These are phyloP conservation scores for Nemotelus nigrinus DNA, from an alignment of 2,888 invertebrate genomes.

Conservation along the genomic window DNA sequence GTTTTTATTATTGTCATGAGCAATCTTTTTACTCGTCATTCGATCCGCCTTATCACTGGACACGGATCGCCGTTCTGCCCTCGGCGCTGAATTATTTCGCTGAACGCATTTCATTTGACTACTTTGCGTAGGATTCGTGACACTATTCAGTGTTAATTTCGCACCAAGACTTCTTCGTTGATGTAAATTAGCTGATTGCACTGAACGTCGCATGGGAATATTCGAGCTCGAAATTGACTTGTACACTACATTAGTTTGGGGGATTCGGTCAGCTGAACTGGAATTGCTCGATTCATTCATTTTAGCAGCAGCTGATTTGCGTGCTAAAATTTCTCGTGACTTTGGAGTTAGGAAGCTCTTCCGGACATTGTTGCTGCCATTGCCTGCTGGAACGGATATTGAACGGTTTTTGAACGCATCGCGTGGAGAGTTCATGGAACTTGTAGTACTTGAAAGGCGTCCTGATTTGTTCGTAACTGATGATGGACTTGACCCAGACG, in stretches of 20 bases:
- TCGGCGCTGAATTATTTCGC: constrained; percentile 26
- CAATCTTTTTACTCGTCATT: background rate
- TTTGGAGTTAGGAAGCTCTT: constrained; percentile 64
- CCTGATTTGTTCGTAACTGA: constrained; percentile 62
- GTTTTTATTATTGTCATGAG: constrained; percentile 32
- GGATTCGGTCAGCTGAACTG: constrained; percentile 59
- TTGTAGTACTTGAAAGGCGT: constrained; percentile 60
- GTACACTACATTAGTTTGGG: constrained; percentile 50
- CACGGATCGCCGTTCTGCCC: constrained; percentile 14
- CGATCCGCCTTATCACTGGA: constrained; percentile 24
- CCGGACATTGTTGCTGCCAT: constrained; percentile 48
- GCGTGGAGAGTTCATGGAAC: constrained; percentile 62
- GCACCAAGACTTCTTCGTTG: constrained; percentile 49
- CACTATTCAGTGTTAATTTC: constrained; percentile 43
- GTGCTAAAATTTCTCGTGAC: constrained; percentile 63
- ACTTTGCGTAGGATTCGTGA: constrained; percentile 45
- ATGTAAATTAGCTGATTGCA: constrained; percentile 50
- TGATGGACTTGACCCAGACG: constrained; percentile 62
- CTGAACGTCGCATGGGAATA: constrained; percentile 62
- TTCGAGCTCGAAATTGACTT: constrained; percentile 56
- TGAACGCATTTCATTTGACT: constrained; percentile 40
- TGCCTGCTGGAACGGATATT: constrained; percentile 60
- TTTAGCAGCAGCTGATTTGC: constrained; percentile 57
- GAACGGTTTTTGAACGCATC: constrained; percentile 63
- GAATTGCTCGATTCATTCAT: constrained; percentile 48